Evolutionary conservation across 2,888 invertebrate genomes (phyloP).

Genomic region (Platypus cylindrus): DNA sequence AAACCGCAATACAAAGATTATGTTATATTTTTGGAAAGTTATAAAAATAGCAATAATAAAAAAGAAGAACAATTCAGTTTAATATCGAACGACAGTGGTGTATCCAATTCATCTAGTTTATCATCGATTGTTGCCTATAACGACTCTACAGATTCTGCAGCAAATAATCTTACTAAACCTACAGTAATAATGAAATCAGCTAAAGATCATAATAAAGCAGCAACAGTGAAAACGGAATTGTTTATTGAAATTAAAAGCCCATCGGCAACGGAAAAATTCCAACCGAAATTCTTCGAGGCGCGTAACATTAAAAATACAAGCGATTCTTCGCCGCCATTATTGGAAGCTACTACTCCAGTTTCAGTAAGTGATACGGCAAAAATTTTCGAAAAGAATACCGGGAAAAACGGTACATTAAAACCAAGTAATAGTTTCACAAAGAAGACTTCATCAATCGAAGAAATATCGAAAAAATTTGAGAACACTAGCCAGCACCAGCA

Average conservation of each 20-base stretch:
- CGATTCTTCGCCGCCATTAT: no score
- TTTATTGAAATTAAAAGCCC: slow-evolving; percentile 23
- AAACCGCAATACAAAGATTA: slow-evolving; percentile 27
- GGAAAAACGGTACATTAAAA: slow-evolving; percentile 1
- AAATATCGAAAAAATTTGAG: slow-evolving; percentile 18
- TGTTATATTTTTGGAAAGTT: slow-evolving; percentile 27
- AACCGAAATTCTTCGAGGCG: slow-evolving; percentile 14
- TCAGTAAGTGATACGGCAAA: slow-evolving; percentile 12
- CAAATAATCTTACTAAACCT: no score
- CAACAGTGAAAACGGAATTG: slow-evolving; percentile 25
- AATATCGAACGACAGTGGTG: slow-evolving; percentile 20
- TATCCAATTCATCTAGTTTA: slow-evolving; percentile 18
- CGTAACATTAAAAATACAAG: slow-evolving; percentile 9
- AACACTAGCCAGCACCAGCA: slow-evolving; percentile 4
- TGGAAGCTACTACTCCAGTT: slow-evolving; percentile 8
- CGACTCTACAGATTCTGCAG: no score
- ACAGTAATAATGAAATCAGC: no score
- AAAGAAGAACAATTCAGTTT: slow-evolving; percentile 11
- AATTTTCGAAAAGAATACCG: slow-evolving; percentile 16
- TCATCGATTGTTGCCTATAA: slow-evolving; percentile 17
- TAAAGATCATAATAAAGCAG: no score
- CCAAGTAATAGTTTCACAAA: slow-evolving; percentile 10
- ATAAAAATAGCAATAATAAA: slow-evolving; percentile 23
- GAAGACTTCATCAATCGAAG: slow-evolving; percentile 13
- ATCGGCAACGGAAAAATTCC: slow-evolving; percentile 4